These are phyloP conservation scores for Protobothrops flavoviridis DNA, from an alignment of 2,113 vertebrate genomes.

Conservation along the genomic window DNA sequence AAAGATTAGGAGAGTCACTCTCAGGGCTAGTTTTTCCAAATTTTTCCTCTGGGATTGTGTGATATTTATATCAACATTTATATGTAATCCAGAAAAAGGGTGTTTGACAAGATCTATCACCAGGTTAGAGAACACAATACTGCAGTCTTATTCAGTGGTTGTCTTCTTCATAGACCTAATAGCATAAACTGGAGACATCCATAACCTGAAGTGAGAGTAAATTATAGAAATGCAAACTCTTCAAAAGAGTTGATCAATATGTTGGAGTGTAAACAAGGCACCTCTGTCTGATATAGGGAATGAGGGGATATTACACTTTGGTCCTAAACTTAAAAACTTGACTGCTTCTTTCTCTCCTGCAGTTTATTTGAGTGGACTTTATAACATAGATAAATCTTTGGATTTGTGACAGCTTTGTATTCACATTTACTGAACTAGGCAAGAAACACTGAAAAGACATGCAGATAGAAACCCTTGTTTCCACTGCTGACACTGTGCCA, in stretches of 20 bases:
- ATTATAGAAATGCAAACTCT: neutral
- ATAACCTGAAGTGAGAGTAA: neutral
- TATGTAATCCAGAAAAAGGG: neutral
- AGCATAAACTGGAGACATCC: neutral
- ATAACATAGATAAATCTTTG: neutral
- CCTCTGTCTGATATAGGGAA: neutral
- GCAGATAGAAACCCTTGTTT: neutral
- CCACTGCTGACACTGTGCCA: neutral
- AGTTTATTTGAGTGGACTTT: neutral
- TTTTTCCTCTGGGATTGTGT: neutral
- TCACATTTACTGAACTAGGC: neutral
- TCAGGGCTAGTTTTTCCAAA: neutral
- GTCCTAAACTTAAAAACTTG: neutral
- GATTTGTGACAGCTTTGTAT: neutral
- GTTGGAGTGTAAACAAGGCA: neutral
- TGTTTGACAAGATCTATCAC: neutral
- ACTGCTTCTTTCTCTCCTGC: neutral
- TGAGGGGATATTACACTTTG: neutral
- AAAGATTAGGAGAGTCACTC: neutral
- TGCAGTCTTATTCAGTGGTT: neutral
- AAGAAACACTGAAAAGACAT: neutral
- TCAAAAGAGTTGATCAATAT: neutral
- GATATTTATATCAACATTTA: neutral
- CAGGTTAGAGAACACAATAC: neutral
- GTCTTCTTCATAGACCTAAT: neutral